phyloP scores from a whole-genome alignment of 2,888 invertebrate genomes.

The Acanthopleura granulata region DNA sequence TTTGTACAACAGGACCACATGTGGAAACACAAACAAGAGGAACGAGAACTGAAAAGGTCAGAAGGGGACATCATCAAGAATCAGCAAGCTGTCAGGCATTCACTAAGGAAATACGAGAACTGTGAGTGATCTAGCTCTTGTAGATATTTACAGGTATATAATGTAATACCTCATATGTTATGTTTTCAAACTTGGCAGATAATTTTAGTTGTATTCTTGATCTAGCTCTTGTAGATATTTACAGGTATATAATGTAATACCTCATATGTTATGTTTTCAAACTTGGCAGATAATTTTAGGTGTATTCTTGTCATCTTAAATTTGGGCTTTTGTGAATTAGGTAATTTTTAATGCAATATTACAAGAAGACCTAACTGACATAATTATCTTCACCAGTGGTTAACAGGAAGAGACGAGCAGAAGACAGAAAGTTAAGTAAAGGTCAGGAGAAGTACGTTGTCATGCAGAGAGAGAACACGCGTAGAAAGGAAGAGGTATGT shows the following conservation, averaged over 20 bases:
- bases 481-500: constrained; percentile 61
- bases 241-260: too few relatives aligned
- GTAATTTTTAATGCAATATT: too few relatives aligned
- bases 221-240: too few relatives aligned
- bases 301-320: too few relatives aligned
- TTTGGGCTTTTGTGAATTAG: too few relatives aligned
- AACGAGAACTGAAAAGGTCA: constrained; percentile 62
- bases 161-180: too few relatives aligned
- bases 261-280: too few relatives aligned
- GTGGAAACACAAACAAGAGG: constrained; percentile 69
- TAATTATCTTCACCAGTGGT: constrained; percentile 51
- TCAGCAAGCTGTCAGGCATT: constrained; percentile 59
- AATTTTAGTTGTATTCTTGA: neutral
- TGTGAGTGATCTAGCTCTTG: constrained; percentile 39
- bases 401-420: constrained; percentile 59
- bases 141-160: neutral
- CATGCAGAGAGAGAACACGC: constrained; percentile 56
- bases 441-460: constrained; percentile 62
- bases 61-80: constrained; percentile 68
- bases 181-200: too few relatives aligned
- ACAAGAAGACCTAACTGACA: neutral
- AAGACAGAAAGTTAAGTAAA: constrained; percentile 62
- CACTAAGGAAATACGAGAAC: constrained; percentile 65
- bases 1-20: constrained; percentile 60
- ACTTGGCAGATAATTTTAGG: too few relatives aligned